Conservation (phyloP, 2,113 vertebrate genomes). For the Macroglossus sobrinus region DNA sequence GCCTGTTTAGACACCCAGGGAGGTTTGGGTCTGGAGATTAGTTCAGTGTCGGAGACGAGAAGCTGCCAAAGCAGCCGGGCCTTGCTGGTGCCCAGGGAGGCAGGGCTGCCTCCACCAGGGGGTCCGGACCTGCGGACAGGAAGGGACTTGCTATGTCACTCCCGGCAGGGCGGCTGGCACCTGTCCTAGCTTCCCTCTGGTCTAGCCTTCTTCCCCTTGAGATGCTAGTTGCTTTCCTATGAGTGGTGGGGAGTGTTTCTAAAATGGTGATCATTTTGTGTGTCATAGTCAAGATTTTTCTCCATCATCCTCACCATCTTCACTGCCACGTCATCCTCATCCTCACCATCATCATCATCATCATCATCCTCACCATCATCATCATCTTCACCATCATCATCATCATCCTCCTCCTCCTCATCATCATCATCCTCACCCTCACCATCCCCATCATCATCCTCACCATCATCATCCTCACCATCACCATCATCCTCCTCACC, state of each 20-base stretch:
- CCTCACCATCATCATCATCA: too few relatives aligned
- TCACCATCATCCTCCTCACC: too few relatives aligned
- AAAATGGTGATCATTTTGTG: neutral
- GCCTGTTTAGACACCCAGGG: neutral
- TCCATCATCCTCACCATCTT: neutral
- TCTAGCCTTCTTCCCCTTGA: neutral
- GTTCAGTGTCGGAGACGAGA: neutral
- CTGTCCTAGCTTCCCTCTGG: neutral
- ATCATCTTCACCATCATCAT: too few relatives aligned
- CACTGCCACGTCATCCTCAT: neutral
- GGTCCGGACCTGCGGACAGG: neutral
- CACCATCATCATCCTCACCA: too few relatives aligned
- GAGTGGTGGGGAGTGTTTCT: neutral
- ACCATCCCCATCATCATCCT: too few relatives aligned
- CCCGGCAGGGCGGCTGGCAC: neutral
- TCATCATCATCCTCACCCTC: too few relatives aligned
- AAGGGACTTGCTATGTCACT: neutral
- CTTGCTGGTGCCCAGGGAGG: neutral
- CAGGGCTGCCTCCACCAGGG: neutral
- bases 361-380: too few relatives aligned
- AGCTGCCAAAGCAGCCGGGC: neutral
- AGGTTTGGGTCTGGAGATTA: neutral
- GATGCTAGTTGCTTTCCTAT: neutral
- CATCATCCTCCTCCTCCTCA: too few relatives aligned
- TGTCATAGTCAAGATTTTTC: neutral